These are phyloP conservation scores for Myiozetetes cayanensis DNA, from an alignment of 2,113 vertebrate genomes.

Conservation along the genomic window DNA sequence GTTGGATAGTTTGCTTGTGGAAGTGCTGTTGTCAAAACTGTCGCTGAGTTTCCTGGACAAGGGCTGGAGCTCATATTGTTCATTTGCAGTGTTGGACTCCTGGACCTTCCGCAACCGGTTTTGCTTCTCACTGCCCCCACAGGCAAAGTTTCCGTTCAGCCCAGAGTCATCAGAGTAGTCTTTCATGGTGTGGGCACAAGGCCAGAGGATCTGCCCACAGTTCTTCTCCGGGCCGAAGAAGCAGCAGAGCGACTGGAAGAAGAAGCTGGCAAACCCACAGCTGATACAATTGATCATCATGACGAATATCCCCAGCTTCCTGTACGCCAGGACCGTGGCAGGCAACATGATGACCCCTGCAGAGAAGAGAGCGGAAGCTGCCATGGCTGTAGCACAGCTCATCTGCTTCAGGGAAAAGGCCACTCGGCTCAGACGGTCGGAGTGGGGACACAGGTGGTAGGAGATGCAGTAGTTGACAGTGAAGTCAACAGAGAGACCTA, in stretches of 20 bases:
- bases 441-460: conserved; percentile 91
- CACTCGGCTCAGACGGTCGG: conserved; percentile 90
- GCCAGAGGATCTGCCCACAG: conserved; percentile 87
- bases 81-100: conserved; percentile 74
- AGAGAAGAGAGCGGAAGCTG: conserved; percentile 87
- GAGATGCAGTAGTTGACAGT: conserved; percentile 92
- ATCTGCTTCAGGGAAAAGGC: conserved; percentile 92
- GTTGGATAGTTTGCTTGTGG: conserved; percentile 96
- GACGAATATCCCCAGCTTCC: conserved; percentile 92
- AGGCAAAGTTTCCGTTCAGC: conserved; percentile 80
- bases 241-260: conserved; percentile 96
- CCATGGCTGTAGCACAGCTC: conserved; percentile 91
- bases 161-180: conserved; percentile 64
- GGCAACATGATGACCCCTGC: conserved; percentile 93
- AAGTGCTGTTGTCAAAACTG: conserved; percentile 98
- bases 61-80: conserved; percentile 95
- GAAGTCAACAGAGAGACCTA: conserved; percentile 92
- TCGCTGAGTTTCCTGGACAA: conserved; percentile 89
- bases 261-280: conserved; percentile 95
- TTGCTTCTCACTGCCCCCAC: conserved; percentile 71
- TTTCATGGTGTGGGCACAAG: conserved; percentile 79
- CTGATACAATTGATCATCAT: conserved; percentile 96
- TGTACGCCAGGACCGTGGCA: conserved; percentile 85
- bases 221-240: conserved; percentile 94
- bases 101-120: conserved; percentile 76